Base-by-base conservation (phyloP, 2,113 vertebrate species). In the Daphoenositta chrysoptera region DNA sequence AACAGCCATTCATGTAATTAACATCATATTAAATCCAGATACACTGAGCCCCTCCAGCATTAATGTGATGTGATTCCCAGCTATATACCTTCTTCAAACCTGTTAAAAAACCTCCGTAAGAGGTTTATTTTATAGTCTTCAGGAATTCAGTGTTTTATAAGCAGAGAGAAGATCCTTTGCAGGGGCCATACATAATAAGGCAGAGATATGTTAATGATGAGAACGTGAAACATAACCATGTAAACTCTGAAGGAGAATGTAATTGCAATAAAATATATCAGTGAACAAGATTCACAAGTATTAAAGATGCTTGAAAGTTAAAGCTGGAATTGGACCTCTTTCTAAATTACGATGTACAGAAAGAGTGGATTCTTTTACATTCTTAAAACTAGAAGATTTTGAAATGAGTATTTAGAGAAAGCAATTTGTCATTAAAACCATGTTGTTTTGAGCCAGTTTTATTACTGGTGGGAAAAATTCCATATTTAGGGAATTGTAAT, bases 171-270 rank as follows among this genome's bases (percentile, higher is more conserved):
- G 84, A 87, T 91, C 77, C 65, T 94, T 94, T 79, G 53, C 22
- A 18, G 71, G 66, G 68, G 47, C 42, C 58, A 44, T 63, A 69
- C 50, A 40, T 84, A 89, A 66, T 61, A 61, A 93, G 31, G 19
- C 78, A 95, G 50, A 93, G 42, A 70, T 87, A 77, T 53, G 65
- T 85, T 94, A 95, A 90, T 92, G 81, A 94, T 75, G 48, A 88
- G 79, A 87, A 85, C 66, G 77, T 70, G 66, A 94, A 96, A 83
- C 63, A 66, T 56, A 89, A 39, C 57, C 33, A 21, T 71, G 89
- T 81, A 88, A 94, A 90, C 22, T 83, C 75, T 86, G 71, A 90
- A 44, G 35, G 56, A 86, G 71, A 93, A 80, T 75, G 68, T 80
- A 39, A 40, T 71, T 89, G 31, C 47, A 73, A 80, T 87, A 57